phyloP scores from a whole-genome alignment of 2,888 invertebrate species.

The Metallyticus violacea region DNA sequence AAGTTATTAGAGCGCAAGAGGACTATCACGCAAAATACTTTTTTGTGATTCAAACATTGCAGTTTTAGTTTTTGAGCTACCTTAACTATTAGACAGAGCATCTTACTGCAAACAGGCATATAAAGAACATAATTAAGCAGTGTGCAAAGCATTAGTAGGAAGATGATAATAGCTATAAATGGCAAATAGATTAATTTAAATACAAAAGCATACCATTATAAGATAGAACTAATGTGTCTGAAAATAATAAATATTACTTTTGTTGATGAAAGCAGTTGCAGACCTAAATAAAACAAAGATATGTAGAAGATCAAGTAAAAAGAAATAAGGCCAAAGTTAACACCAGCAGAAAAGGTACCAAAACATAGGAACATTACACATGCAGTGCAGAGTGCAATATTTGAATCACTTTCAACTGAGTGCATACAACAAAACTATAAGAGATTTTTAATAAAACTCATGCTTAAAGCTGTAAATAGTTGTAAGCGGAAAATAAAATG shows the following conservation, averaged over 20 bases:
- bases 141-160: not conserved
- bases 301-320: no score
- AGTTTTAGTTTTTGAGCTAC: not conserved
- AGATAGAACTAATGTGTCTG: no score
- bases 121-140: not conserved
- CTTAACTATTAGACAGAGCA: no score
- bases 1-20: not conserved
- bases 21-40: not conserved
- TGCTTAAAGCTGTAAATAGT: not conserved
- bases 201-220: not conserved
- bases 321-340: no score
- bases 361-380: no score
- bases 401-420: not conserved
- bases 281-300: not conserved
- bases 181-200: not conserved
- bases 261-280: not conserved
- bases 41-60: not conserved
- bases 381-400: not conserved
- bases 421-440: not conserved
- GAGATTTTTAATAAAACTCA: not conserved
- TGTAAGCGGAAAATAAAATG: not conserved
- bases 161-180: not conserved
- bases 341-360: no score
- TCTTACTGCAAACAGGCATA: not conserved
- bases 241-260: not conserved